Percentiles rank a stretch among this genome's conserved stretches.
Evolutionary conservation across 2,113 vertebrate species (phyloP).

Genomic region (Garra rufa): DNA sequence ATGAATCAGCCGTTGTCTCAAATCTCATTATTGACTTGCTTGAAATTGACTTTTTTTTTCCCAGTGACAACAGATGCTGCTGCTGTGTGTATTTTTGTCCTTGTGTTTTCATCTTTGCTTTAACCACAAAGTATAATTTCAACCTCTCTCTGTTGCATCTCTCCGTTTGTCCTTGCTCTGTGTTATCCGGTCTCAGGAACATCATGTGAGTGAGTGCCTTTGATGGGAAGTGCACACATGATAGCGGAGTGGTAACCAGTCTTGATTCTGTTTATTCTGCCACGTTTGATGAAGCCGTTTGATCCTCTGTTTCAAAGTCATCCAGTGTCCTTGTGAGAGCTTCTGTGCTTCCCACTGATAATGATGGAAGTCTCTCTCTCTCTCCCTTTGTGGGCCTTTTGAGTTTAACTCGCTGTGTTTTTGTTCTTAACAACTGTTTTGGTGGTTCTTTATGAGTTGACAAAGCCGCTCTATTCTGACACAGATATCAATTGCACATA

Average conservation of each 20-base stretch:
- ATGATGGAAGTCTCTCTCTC: conserved; percentile 47
- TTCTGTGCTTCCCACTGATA: conserved; percentile 58
- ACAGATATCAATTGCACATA: conserved; percentile 2
- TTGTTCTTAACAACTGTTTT: conserved; percentile 22
- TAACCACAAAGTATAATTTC: conserved; percentile 37
- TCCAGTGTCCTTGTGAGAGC: conserved; percentile 48
- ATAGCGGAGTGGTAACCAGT: conserved; percentile 45
- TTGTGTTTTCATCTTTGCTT: conserved; percentile 14
- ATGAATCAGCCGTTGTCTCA: conserved; percentile 28
- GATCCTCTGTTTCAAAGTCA: conserved; percentile 66
- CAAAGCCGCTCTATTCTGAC: conserved; percentile 1
- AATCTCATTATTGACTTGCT: conserved; percentile 37
- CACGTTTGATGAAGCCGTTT: conserved; percentile 63
- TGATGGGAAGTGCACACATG: conserved; percentile 38
- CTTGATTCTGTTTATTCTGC: conserved; percentile 60
- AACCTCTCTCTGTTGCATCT: neutral
- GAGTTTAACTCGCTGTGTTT: conserved; percentile 7
- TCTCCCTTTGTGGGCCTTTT: conserved; percentile 14
- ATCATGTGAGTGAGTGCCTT: conserved; percentile 30
- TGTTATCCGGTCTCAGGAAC: conserved; percentile 27
- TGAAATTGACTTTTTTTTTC: neutral
- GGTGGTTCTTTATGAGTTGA: conserved; percentile 21
- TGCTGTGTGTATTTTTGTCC: conserved; percentile 4
- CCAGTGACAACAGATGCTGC: conserved; percentile 4
- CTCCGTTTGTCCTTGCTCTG: conserved; percentile 6